These are phyloP conservation scores for Rhopalosiphum nymphaeae DNA, from an alignment of 2,888 invertebrate species.

Conservation along the genomic window DNA sequence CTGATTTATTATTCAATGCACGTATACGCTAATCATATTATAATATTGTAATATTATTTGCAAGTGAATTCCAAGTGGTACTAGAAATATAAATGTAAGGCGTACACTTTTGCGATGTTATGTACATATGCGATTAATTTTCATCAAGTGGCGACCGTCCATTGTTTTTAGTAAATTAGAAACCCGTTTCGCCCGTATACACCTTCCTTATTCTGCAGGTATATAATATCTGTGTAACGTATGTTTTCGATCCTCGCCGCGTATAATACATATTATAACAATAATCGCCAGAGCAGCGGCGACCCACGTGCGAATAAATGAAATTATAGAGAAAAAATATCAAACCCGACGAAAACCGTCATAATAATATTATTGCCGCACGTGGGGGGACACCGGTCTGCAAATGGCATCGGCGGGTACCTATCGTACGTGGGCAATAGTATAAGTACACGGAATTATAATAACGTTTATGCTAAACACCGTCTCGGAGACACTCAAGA, in stretches of 20 bases:
- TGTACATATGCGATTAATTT: neutral
- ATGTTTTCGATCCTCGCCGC: neutral
- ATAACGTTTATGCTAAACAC: slow-evolving; percentile 34
- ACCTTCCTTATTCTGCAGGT: neutral
- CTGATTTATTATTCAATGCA: neutral
- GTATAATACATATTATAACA: neutral
- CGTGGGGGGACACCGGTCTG: slow-evolving; percentile 1
- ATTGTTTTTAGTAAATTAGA: neutral
- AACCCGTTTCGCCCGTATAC: slow-evolving; percentile 53
- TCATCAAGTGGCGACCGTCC: neutral
- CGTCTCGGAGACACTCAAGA: neutral
- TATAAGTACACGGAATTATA: neutral
- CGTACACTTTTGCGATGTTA: neutral
- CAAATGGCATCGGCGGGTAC: neutral
- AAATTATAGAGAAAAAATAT: neutral
- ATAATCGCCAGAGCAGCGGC: neutral
- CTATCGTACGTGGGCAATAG: slow-evolving; percentile 29
- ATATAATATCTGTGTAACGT: neutral
- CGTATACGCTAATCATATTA: neutral
- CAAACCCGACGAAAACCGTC: slow-evolving; percentile 22
- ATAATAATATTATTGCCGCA: neutral
- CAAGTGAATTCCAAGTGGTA: neutral
- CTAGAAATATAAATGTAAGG: neutral
- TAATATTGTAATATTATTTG: neutral
- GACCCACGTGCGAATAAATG: slow-evolving; percentile 43